phyloP scores from a whole-genome alignment of 2,888 invertebrate species.

The Ormyrus pomaceus region DNA sequence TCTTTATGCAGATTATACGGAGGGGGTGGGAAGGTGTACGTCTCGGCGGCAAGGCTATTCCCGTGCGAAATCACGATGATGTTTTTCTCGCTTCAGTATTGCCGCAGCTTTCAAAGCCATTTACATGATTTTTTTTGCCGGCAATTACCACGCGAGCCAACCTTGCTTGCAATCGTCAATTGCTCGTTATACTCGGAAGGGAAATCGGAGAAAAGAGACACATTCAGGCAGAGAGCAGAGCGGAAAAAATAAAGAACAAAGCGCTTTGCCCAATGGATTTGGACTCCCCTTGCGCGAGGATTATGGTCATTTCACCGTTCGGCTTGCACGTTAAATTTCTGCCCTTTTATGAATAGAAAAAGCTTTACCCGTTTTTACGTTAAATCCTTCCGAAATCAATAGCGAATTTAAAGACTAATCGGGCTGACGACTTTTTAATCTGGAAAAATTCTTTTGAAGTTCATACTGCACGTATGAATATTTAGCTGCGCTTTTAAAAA shows the following conservation, averaged over 20 bases:
- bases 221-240: neutral
- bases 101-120: constrained; percentile 15
- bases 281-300: neutral
- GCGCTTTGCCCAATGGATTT: constrained; percentile 8
- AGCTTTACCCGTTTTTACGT: neutral
- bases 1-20: constrained; percentile 19
- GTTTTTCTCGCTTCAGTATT: constrained; percentile 32
- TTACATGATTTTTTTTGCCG: constrained; percentile 24
- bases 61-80: constrained; percentile 29
- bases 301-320: constrained; percentile 25
- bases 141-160: constrained; percentile 56
- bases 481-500: neutral
- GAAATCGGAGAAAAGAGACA: neutral
- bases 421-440: neutral
- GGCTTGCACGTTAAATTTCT: neutral
- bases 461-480: too few relatives aligned
- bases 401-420: neutral
- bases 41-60: neutral
- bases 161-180: constrained; percentile 52
- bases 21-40: neutral
- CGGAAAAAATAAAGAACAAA: neutral
- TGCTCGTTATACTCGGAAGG: constrained; percentile 37
- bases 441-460: too few relatives aligned
- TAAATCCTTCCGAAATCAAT: neutral
- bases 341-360: neutral